Evolutionary conservation across 2,113 vertebrate species (phyloP).

Genomic region (Symphodus melops): DNA sequence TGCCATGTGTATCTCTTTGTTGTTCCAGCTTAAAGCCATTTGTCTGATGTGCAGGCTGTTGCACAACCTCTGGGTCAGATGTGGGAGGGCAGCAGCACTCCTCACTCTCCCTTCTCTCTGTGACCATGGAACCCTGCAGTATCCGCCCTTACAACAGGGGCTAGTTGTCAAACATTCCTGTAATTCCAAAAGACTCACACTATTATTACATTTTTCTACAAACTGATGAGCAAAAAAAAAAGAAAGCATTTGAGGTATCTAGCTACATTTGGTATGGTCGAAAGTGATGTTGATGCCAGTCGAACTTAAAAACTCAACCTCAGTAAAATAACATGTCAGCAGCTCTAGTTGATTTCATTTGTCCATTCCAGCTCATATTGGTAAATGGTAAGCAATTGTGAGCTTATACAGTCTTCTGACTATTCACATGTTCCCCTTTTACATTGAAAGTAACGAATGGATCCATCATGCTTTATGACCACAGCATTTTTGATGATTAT

Average conservation of each 20-base stretch:
- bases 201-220: no score
- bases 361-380: not conserved
- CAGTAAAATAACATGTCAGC: no score
- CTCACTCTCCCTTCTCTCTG: slow-evolving; percentile 60
- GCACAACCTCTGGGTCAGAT: slow-evolving; percentile 75
- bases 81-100: slow-evolving; percentile 62
- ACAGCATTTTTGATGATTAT: no score
- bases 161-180: slow-evolving; percentile 74
- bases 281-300: no score
- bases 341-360: not conserved
- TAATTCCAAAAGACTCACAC: slow-evolving; percentile 62
- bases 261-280: no score
- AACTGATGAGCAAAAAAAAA: no score
- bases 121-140: slow-evolving; percentile 61
- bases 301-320: no score
- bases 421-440: no score
- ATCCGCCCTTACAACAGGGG: slow-evolving; percentile 73
- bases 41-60: slow-evolving; percentile 69
- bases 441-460: no score
- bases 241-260: not conserved
- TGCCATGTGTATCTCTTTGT: slow-evolving; percentile 60
- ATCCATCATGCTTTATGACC: no score
- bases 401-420: not conserved
- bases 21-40: slow-evolving; percentile 59
- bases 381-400: no score